A percentile compares a stretch with the other conserved stretches of the same genome.
Conservation (phyloP, 2,797 vertebrate species). For the Melopsittacus undulatus region DNA sequence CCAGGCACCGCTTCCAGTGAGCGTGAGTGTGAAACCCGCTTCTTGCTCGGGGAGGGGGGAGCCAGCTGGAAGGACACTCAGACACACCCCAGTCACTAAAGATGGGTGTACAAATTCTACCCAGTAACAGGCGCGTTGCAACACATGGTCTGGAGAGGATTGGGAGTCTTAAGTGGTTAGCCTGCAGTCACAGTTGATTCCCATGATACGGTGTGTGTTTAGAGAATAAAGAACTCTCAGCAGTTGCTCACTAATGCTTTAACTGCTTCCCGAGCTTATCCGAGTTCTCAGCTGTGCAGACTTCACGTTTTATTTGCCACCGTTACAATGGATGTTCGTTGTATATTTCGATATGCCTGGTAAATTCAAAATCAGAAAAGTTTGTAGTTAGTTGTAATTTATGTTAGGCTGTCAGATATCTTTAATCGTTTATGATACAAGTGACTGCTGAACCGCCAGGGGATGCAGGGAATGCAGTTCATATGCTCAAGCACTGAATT, state of each 20-base stretch:
- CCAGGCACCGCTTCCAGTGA: fast-evolving
- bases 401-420: neutral
- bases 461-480: neutral
- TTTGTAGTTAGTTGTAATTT: neutral
- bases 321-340: fast-evolving
- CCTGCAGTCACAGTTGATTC: fast-evolving
- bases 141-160: fast-evolving
- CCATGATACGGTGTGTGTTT: fast-evolving
- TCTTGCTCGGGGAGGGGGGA: fast-evolving
- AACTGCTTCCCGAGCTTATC: neutral
- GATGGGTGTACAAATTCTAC: fast-evolving
- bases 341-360: neutral
- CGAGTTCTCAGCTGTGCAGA: fast-evolving
- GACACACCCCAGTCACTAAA: fast-evolving
- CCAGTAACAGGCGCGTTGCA: fast-evolving
- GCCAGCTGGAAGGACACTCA: fast-evolving
- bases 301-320: fast-evolving
- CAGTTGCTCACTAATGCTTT: neutral
- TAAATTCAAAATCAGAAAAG: neutral
- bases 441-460: neutral
- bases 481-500: neutral
- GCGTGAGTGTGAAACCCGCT: fast-evolving
- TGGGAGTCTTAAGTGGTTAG: fast-evolving
- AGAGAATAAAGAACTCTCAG: fast-evolving
- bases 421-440: neutral